Conservation (phyloP, 2,888 invertebrate genomes). For the Papilio demoleus region DNA sequence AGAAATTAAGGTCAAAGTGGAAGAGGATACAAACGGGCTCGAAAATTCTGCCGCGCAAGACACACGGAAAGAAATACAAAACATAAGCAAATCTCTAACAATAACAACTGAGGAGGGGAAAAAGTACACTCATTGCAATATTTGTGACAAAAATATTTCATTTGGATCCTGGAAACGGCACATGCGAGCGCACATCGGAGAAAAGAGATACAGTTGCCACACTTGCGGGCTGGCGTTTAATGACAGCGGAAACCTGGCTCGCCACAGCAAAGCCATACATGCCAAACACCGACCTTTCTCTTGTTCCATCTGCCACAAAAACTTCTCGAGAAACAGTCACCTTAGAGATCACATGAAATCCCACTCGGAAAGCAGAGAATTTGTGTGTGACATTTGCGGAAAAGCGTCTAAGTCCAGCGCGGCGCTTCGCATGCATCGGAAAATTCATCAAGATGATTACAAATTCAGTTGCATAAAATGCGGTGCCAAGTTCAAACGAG, state of each 20-base stretch:
- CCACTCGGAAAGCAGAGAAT: slow-evolving; percentile 72
- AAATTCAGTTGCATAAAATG: slow-evolving; percentile 77
- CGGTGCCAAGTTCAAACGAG: slow-evolving; percentile 80
- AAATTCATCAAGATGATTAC: slow-evolving; percentile 64
- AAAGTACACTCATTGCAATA: slow-evolving; percentile 60
- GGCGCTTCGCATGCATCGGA: slow-evolving; percentile 77
- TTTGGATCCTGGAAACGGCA: slow-evolving; percentile 73
- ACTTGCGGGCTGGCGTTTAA: slow-evolving; percentile 80
- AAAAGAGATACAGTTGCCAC: slow-evolving; percentile 74
- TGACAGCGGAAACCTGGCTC: slow-evolving; percentile 75
- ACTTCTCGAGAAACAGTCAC: slow-evolving; percentile 77
- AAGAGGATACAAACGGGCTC: slow-evolving; percentile 13
- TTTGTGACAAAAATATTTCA: slow-evolving; percentile 64
- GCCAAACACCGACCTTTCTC: slow-evolving; percentile 69
- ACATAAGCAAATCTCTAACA: slow-evolving; percentile 32
- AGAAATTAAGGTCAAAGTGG: slow-evolving; percentile 28
- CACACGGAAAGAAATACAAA: not conserved
- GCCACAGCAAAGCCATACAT: slow-evolving; percentile 80
- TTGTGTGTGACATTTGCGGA: slow-evolving; percentile 82
- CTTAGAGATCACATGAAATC: slow-evolving; percentile 78
- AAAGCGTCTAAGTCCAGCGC: slow-evolving; percentile 79
- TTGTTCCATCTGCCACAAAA: slow-evolving; percentile 74
- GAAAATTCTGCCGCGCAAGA: not conserved
- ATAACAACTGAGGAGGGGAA: slow-evolving; percentile 50
- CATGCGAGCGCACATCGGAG: slow-evolving; percentile 68